phyloP scores from a whole-genome alignment of 2,113 vertebrate genomes.

The Acanthisitta chloris region DNA sequence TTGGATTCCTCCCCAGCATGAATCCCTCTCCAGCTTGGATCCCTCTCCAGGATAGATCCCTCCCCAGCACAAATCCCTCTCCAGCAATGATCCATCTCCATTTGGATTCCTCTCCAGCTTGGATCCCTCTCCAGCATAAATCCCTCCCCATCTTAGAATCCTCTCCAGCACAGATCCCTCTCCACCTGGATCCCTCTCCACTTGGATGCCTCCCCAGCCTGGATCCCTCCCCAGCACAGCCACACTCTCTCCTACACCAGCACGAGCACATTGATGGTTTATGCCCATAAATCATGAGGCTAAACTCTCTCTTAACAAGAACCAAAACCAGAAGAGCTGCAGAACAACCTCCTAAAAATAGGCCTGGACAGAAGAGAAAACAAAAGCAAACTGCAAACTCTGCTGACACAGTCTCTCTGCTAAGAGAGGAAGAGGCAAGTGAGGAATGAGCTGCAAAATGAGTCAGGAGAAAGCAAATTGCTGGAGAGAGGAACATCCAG shows the following conservation, averaged over 20 bases:
- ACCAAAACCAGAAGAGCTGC: background rate
- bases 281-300: background rate
- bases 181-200: background rate
- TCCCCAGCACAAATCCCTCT: no score
- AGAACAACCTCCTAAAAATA: background rate
- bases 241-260: rapidly evolving
- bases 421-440: background rate
- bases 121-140: background rate
- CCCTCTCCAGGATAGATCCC: background rate
- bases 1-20: no score
- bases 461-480: background rate
- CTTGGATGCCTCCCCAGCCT: background rate
- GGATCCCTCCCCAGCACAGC: no score
- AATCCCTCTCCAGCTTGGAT: no score
- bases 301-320: background rate
- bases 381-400: background rate
- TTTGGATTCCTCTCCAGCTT: background rate
- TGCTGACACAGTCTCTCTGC: background rate
- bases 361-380: background rate
- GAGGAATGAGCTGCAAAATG: background rate
- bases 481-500: background rate
- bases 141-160: background rate
- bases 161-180: background rate
- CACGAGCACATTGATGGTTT: background rate
- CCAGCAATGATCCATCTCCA: no score